Evolutionary conservation across 1,140 invertebrate species (phyloP).

Genomic region (Agraylea sexmaculata): DNA sequence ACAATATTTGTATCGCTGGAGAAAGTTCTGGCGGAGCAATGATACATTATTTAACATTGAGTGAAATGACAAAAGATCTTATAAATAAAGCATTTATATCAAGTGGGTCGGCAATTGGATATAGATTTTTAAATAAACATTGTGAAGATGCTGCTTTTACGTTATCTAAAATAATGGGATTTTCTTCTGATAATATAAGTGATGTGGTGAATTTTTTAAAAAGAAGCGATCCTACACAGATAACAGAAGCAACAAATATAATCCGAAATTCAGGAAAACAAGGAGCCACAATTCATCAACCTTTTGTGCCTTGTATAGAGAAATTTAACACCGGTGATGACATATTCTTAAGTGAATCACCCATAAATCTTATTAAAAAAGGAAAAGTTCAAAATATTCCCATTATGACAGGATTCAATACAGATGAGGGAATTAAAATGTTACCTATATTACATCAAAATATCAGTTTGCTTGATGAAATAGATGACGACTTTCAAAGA

Average conservation of each 20-base stretch:
- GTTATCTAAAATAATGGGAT: background rate
- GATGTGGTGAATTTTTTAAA: slow-evolving; percentile 1
- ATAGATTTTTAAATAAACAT: slow-evolving; percentile 8
- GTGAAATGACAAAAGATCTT: slow-evolving; percentile 3
- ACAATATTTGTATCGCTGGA: background rate
- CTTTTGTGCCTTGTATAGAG: slow-evolving; percentile 3
- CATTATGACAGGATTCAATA: slow-evolving; percentile 8
- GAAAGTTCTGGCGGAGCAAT: background rate
- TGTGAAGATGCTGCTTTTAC: slow-evolving; percentile 1
- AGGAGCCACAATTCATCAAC: slow-evolving; percentile 1
- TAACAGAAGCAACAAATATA: background rate
- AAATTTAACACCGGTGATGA: background rate
- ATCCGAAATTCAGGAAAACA: background rate
- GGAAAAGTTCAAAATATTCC: slow-evolving; percentile 4
- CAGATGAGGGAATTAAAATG: slow-evolving; percentile 9
- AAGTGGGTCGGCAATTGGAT: slow-evolving; percentile 8
- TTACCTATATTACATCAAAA: slow-evolving; percentile 1
- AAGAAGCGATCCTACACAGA: background rate
- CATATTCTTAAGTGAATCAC: background rate
- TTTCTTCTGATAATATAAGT: background rate
- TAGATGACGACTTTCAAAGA: slow-evolving; percentile 9
- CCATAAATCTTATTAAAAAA: background rate
- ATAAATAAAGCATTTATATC: slow-evolving; percentile 7
- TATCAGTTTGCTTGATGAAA: background rate
- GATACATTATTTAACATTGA: slow-evolving; percentile 2